Evolutionary conservation across 1,140 invertebrate species (phyloP), one percentile per base, ranked within the genome.

Genomic region (Anastrepha ludens): DNA sequence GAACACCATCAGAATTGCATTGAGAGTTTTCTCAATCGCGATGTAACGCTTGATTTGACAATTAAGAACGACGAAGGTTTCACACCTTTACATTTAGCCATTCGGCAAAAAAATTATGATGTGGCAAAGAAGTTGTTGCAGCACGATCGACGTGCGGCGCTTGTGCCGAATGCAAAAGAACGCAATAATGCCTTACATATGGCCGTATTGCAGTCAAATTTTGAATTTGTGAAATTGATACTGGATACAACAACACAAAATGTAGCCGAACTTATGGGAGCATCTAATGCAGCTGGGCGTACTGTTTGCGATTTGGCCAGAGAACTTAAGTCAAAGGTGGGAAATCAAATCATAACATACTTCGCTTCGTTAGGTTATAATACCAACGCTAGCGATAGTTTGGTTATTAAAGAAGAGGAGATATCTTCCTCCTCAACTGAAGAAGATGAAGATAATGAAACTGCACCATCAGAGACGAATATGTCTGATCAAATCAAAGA

Each of bases 101-200:
- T 93, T 5, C 91, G 94, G 88, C 93, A 93, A 87, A 94, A 94
- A 1, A 94, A 94, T 9, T 90, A 94, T 60, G 88, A 93, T 13
- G 93, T 94, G 60, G 91, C 95, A 13, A 90, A 93, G 62, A 90
- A 94, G 44, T 90, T 96, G 1, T 90, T 94, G 17, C 89, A 93
- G 88, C 90, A 93, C 29, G 94, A 94, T 41, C 86, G 89, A 41
- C 94, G 92, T 29, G 91, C 95, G 65, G 93, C 95, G 1, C 94
- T 95, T 89, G 90, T 92, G 20, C 90, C 90, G 0, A 94, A 95
- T 81, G 91, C 89, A 87, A 94, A 93, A 20, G 94, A 94, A 87
- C 95, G 95, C n/a, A 94, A 94, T 67, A 95, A 94, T 78, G 94
- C 93, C 0, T 91, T 96, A 5, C 94, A 95, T 88, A 94, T 95